Conservation (phyloP, 2,888 invertebrate species). For the Drosophila leonis region DNA sequence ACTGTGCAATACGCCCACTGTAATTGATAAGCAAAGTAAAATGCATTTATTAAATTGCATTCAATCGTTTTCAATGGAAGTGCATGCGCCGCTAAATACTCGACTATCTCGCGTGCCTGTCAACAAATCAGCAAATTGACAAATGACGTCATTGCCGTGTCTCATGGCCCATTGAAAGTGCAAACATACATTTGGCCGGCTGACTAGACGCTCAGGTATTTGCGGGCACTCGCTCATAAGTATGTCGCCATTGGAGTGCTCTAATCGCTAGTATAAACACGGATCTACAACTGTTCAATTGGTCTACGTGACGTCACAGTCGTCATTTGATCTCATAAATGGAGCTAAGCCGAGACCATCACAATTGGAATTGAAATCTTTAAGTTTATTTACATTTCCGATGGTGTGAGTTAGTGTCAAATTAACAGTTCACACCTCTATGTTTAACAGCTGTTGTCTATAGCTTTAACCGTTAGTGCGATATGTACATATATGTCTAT, state of each 20-base stretch:
- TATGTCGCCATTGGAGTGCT: conserved; percentile 37
- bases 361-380: background rate
- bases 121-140: conserved; percentile 66
- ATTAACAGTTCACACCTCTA: conserved; percentile 53
- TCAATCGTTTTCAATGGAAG: conserved; percentile 52
- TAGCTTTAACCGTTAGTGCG: conserved; percentile 43
- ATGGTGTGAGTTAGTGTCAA: conserved; percentile 16
- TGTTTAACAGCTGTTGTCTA: conserved; percentile 12
- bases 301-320: conserved; percentile 28
- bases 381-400: conserved; percentile 18
- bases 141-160: conserved; percentile 68
- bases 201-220: conserved; percentile 59
- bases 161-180: conserved; percentile 66
- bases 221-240: conserved; percentile 8
- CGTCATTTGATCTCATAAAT: conserved; percentile 19
- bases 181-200: conserved; percentile 34
- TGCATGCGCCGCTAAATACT: conserved; percentile 59
- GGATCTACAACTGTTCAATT: conserved; percentile 20
- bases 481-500: conserved; percentile 30
- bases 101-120: conserved; percentile 55
- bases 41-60: conserved; percentile 64
- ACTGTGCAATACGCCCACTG: conserved; percentile 49
- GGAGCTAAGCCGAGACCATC: conserved; percentile 26
- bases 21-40: conserved; percentile 41
- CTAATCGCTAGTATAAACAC: conserved; percentile 36